Base-by-base conservation (phyloP, 2,797 vertebrate species). In the Graptemys geographica region DNA sequence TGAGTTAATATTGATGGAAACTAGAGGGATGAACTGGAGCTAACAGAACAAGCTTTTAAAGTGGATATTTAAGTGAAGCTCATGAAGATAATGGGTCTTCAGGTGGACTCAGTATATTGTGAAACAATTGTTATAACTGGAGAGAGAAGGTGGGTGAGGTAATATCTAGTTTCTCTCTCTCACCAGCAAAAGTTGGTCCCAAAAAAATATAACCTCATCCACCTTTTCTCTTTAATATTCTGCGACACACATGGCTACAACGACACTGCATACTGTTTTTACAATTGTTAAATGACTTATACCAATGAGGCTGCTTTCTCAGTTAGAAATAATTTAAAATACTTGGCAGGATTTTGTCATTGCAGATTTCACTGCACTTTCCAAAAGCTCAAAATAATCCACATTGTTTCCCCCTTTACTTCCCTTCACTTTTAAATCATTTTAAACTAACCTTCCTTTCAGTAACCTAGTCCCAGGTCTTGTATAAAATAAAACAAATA, bases 401-500 rank as follows among this genome's bases (percentile, higher is more conserved):
- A 37, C 18, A n/a, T n/a, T 21, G n/a, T 69, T 69, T 69, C n/a
- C 31, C 13, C 6, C 23, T 82, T 91, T 81, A 86, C 6, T 27
- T 12, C 27, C 27, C 1, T 79, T 5, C 2, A 49, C 18, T 82
- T 91, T 31, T 88, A 91, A 90, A 90, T 72, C 11, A 37, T 84
- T 85, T 90, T 87, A 91, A 9, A 55, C 31, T 21, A 78, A 3
- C 0, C 0, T 87, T 87, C 13, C 9, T 80, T 59, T 33, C 88
- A 53, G 28, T 1, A 18, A 69, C 31, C 15, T 12, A 52, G 47
- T 84, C 25, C 25, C 23, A 72, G n/a, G 16, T 69, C 19, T 69
- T 69, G 12, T 33, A 86, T 91, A 59, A 96, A 69, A 93, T 91
- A 96, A 93, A 93, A 84, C 5, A 91, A 79, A 4, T 3, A 2